phyloP scores from a whole-genome alignment of 2,888 invertebrate species.

The Tiphia femorata region DNA sequence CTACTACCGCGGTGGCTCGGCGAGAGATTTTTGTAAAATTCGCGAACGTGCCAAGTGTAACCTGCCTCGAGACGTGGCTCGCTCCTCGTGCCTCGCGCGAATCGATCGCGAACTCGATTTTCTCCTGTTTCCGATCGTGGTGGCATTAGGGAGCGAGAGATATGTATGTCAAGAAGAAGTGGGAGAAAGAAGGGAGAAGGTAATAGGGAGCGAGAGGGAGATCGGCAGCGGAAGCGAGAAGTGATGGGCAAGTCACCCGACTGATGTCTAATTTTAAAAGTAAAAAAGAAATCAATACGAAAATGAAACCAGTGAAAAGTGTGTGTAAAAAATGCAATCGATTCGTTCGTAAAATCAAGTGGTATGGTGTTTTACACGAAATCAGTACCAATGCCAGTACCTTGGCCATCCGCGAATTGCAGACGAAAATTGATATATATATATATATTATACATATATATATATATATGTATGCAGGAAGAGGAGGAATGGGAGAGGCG shows the following conservation, averaged over 20 bases:
- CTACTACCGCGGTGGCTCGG: conserved; percentile 61
- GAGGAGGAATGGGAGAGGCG: neutral
- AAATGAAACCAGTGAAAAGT: conserved; percentile 9
- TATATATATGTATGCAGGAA: neutral
- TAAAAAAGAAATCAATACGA: too few species aligned
- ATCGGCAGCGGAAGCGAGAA: neutral
- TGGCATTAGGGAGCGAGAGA: neutral
- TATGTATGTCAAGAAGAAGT: neutral
- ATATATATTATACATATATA: neutral
- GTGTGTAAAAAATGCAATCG: conserved; percentile 12
- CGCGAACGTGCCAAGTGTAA: conserved; percentile 51
- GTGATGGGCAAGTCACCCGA: conserved; percentile 1
- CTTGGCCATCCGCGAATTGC: conserved; percentile 7
- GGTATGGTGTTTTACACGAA: conserved; percentile 28
- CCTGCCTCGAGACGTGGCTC: conserved; percentile 36
- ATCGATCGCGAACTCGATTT: conserved; percentile 7
- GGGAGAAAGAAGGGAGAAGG: neutral
- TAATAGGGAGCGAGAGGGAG: neutral
- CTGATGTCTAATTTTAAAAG: neutral
- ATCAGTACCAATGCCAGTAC: conserved; percentile 11
- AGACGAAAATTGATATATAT: conserved; percentile 5
- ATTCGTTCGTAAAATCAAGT: conserved; percentile 28
- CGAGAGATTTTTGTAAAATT: conserved; percentile 44
- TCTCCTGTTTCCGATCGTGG: neutral
- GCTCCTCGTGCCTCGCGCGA: conserved; percentile 22